A percentile compares a stretch with the other conserved stretches of the same genome.
Conservation (phyloP, 35 echinoderm and acorn worm genomes). For the Lytechinus variegatus region DNA sequence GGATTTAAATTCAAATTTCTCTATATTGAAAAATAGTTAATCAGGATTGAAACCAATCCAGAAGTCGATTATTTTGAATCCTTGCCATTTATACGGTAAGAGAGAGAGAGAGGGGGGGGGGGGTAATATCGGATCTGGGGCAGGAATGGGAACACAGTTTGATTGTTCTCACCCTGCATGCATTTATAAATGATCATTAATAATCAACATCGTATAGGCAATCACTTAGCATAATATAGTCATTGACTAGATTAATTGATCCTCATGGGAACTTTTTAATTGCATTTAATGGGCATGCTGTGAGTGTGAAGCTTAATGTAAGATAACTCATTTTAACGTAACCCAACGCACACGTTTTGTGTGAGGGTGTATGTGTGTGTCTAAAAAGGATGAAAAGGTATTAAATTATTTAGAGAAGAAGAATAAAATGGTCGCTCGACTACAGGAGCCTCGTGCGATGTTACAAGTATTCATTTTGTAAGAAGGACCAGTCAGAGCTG, state of each 20-base stretch:
- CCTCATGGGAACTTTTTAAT: not conserved
- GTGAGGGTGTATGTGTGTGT: not conserved
- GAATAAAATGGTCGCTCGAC: no score
- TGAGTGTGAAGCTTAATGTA: not conserved
- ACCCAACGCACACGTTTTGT: not conserved
- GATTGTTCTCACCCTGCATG: no score
- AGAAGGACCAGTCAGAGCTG: not conserved
- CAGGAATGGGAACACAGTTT: not conserved
- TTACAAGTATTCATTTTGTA: not conserved
- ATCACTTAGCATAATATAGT: not conserved
- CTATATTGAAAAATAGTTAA: no score
- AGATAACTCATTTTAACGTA: not conserved
- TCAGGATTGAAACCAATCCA: no score
- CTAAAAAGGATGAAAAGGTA: not conserved
- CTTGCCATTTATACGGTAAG: not conserved
- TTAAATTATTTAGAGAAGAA: not conserved
- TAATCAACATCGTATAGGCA: not conserved
- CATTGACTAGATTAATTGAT: not conserved
- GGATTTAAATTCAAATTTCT: no score
- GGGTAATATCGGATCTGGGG: not conserved
- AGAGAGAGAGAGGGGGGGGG: not conserved
- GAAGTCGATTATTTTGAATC: no score
- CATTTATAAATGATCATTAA: not conserved
- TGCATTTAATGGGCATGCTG: no score
- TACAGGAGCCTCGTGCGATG: not conserved